phyloP scores from a whole-genome alignment of 2,888 invertebrate genomes.

The Sesamia inferens region DNA sequence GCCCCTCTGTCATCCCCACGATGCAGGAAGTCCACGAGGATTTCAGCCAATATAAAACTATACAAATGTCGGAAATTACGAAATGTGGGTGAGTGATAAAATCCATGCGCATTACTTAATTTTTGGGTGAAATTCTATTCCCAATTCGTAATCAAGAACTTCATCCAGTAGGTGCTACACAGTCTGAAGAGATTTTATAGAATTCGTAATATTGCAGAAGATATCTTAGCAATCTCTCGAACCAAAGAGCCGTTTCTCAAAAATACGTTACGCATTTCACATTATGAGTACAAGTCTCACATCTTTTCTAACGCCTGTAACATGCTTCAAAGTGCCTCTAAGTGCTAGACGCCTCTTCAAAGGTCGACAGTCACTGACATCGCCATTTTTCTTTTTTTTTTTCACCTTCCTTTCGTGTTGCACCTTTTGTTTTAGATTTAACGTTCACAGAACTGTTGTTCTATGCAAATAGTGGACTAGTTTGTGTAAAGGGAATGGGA shows the following conservation, averaged over 20 bases:
- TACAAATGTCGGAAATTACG: not conserved
- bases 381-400: conserved; percentile 65
- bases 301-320: conserved; percentile 50
- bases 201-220: conserved; percentile 1
- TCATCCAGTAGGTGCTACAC: not conserved
- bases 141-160: not conserved
- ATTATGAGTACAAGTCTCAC: conserved; percentile 52
- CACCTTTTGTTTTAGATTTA: conserved; percentile 49
- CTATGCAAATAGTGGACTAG: conserved; percentile 49
- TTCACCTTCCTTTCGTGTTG: conserved; percentile 50
- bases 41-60: too few relatives aligned
- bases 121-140: not conserved
- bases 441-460: conserved; percentile 47
- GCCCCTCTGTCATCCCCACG: too few relatives aligned
- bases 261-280: conserved; percentile 42
- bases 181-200: not conserved
- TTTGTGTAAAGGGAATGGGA: conserved; percentile 25
- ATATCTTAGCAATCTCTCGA: not conserved
- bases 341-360: conserved; percentile 67
- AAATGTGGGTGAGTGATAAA: not conserved
- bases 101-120: not conserved
- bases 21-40: too few relatives aligned
- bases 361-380: conserved; percentile 68
- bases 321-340: conserved; percentile 62
- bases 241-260: not conserved